Percentiles rank a stretch among this genome's conserved stretches.
Conservation (phyloP, 1,140 invertebrate genomes). For the Caenorhabditis remanei region DNA sequence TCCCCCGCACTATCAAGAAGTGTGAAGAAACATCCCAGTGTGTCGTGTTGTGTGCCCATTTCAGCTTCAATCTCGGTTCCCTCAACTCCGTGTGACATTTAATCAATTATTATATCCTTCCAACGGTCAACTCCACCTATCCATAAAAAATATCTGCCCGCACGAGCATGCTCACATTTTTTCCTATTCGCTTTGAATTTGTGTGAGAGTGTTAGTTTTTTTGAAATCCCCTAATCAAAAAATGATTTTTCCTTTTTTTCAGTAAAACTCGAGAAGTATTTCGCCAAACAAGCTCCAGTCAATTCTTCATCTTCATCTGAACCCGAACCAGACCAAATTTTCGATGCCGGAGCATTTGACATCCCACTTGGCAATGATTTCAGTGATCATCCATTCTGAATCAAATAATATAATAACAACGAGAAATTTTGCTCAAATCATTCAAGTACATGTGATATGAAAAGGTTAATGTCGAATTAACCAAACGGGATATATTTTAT, state of each 20-base stretch:
- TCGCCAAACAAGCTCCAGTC: constrained; percentile 70
- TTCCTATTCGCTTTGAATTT: constrained; percentile 6
- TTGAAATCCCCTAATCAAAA: neutral
- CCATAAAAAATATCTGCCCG: neutral
- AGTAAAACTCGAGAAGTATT: constrained; percentile 78
- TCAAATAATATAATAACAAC: neutral
- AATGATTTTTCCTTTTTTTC: constrained; percentile 58
- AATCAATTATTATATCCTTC: neutral
- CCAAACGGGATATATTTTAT: constrained; percentile 3
- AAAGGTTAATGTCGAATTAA: neutral
- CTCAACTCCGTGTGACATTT: neutral
- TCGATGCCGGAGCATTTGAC: constrained; percentile 8
- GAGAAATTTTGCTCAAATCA: constrained; percentile 24
- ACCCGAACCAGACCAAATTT: neutral
- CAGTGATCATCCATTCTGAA: constrained; percentile 26
- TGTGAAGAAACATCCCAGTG: too few relatives aligned
- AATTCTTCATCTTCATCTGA: constrained; percentile 14
- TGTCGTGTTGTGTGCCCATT: too few relatives aligned
- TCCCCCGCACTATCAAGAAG: neutral
- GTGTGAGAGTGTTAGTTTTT: constrained; percentile 27
- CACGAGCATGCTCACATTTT: constrained; percentile 51
- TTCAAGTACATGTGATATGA: constrained; percentile 15
- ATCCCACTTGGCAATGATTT: constrained; percentile 31
- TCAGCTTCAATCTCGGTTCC: too few relatives aligned
- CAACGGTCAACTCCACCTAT: neutral